These are phyloP conservation scores for Lepidochrysops patricia DNA, from an alignment of 2,888 invertebrate species.

Conservation along the genomic window DNA sequence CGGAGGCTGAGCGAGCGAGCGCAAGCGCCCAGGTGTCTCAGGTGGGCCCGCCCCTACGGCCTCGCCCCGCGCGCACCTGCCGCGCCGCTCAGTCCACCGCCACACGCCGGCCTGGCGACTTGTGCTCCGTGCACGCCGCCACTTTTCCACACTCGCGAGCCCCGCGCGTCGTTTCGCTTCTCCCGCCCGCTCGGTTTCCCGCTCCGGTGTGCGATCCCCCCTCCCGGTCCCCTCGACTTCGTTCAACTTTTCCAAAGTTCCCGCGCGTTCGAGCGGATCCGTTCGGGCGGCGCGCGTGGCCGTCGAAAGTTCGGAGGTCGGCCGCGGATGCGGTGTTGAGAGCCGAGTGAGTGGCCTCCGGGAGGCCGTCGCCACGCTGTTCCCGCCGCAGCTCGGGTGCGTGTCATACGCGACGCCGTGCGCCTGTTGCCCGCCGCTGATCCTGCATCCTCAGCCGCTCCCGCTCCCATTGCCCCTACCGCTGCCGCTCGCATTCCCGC, in stretches of 20 bases:
- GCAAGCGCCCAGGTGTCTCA: conserved; percentile 73
- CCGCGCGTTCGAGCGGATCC: conserved; percentile 35
- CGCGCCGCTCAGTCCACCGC: conserved; percentile 45
- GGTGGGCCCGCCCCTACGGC: conserved; percentile 70
- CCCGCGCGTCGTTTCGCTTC: conserved; percentile 67
- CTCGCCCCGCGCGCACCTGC: conserved; percentile 63
- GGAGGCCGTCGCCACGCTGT: conserved; percentile 75
- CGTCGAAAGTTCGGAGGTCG: conserved; percentile 58
- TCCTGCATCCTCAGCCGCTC: conserved; percentile 62
- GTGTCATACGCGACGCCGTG: conserved; percentile 72
- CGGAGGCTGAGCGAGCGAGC: conserved; percentile 58
- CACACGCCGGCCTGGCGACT: conserved; percentile 56
- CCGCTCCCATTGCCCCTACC: conserved; percentile 63
- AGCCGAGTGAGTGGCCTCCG: conserved; percentile 66
- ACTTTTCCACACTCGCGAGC: conserved; percentile 70
- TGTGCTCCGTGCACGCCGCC: conserved; percentile 71
- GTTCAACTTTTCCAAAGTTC: conserved; percentile 50
- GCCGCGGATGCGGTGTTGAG: conserved; percentile 71
- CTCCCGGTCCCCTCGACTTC: conserved; percentile 40
- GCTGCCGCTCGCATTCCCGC: conserved; percentile 62
- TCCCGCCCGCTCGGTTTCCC: conserved; percentile 64
- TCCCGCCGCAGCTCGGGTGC: conserved; percentile 73
- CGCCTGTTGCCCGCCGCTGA: conserved; percentile 66
- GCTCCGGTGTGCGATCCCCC: conserved; percentile 52
- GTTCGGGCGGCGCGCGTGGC: conserved; percentile 51